These are phyloP conservation scores for Melikaiella ostensackeni DNA, from an alignment of 2,888 invertebrate genomes.

Conservation along the genomic window DNA sequence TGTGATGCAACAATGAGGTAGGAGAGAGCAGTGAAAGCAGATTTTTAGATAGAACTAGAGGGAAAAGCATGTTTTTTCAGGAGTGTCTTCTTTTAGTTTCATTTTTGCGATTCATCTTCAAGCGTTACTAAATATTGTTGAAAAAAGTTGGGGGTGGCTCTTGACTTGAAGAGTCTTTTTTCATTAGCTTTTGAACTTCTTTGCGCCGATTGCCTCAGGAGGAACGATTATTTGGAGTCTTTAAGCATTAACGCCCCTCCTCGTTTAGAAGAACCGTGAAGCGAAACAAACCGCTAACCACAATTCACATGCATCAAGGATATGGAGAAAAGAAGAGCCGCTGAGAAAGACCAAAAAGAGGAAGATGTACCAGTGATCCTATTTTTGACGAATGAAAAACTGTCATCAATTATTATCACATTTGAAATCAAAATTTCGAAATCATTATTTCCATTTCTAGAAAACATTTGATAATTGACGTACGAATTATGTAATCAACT, in stretches of 20 bases:
- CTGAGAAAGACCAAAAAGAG: slow-evolving; percentile 23
- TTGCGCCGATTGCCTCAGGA: slow-evolving; percentile 46
- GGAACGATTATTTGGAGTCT: slow-evolving; percentile 64
- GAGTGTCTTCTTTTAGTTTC: background rate
- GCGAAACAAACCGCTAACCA: slow-evolving; percentile 67
- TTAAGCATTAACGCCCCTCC: slow-evolving; percentile 57
- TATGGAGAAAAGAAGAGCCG: slow-evolving; percentile 38
- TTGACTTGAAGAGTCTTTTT: background rate
- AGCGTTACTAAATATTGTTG: background rate
- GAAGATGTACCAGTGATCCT: background rate
- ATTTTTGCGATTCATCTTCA: background rate
- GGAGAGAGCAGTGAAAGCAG: too few species aligned
- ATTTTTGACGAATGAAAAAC: background rate
- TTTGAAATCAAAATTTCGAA: too few species aligned
- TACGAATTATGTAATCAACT: background rate
- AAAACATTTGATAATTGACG: background rate
- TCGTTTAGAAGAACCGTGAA: slow-evolving; percentile 61
- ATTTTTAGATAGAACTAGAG: too few species aligned
- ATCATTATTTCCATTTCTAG: too few species aligned
- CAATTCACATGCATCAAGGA: slow-evolving; percentile 56
- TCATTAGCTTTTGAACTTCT: slow-evolving; percentile 9
- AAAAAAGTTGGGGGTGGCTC: background rate
- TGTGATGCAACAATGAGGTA: background rate
- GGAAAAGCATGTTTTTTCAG: too few species aligned
- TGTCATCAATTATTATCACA: too few species aligned